Evolutionary conservation across 2,888 invertebrate genomes (phyloP).

Genomic region (Leptinotarsa peninsularis): DNA sequence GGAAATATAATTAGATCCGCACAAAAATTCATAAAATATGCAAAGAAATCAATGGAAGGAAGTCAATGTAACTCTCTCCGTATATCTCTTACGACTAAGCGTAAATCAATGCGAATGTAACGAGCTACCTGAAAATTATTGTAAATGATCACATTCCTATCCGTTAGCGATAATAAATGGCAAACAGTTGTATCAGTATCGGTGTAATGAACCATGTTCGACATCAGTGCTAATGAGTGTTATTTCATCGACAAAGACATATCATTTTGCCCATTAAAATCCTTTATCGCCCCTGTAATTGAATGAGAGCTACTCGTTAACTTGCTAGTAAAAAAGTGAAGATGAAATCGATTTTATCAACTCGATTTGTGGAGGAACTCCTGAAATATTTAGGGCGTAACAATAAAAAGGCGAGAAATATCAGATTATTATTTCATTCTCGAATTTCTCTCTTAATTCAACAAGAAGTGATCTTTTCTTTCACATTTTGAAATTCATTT

Average conservation of each 20-base stretch:
- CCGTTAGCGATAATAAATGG: background rate
- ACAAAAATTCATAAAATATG: too few species aligned
- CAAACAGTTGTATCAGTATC: background rate
- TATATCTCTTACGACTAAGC: background rate
- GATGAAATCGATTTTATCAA: constrained; percentile 12
- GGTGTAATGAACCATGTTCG: constrained; percentile 22
- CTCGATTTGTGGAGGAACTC: background rate
- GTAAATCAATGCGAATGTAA: background rate
- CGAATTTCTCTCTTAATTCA: too few species aligned
- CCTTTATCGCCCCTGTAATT: constrained; percentile 15
- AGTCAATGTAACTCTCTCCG: background rate
- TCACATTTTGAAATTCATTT: too few species aligned
- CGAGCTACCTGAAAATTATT: constrained; percentile 1
- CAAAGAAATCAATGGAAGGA: too few species aligned
- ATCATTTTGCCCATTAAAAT: constrained; percentile 22
- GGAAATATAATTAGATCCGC: too few species aligned
- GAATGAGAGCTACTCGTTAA: constrained; percentile 8
- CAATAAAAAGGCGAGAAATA: background rate
- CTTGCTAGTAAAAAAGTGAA: background rate
- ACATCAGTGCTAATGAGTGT: constrained; percentile 22
- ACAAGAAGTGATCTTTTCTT: too few species aligned
- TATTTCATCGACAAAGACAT: constrained; percentile 21
- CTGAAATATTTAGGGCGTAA: background rate
- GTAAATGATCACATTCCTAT: background rate
- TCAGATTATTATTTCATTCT: too few species aligned